Base-by-base conservation (phyloP, 2,888 invertebrate species). In the Standfussiana lucernea region DNA sequence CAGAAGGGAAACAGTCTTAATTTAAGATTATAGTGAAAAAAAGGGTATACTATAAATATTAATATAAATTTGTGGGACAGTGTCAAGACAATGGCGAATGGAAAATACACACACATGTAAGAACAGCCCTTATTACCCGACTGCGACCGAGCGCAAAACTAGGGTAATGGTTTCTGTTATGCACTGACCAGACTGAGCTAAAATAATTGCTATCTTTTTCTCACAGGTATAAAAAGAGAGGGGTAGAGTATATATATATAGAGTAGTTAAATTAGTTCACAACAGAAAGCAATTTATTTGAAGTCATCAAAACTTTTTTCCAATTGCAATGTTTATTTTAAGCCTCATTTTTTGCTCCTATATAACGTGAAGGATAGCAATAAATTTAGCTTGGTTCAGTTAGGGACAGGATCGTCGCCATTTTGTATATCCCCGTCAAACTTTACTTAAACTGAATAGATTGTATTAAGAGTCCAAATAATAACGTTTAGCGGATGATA, bases 21-120 rank as follows among this genome's bases (percentile, higher is more conserved):
- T 66, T 72, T 66, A 71, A 67, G 32, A 67, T 64, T 62, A 79
- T 69, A 56, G 4, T 70, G 69, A 73, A 86, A 81, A 65, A 72
- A 75, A 84, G 79, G 74, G 76, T 84, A 88, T 68, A 85, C 72
- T 71, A 76, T 82, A 76, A 83, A 79, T 72, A 82, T 81, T 72
- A 75, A 85, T 77, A 82, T 80, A 79, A 80, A 61, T 85, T 66
- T 64, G 32, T 62, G 71, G 71, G 71, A 89, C 94, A 95, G 94
- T 94, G 92, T 86, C 92, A 95, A 92, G 91, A 94, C 94, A 95
- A 95, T 95, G 95, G 95, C 94, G 94, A 93, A 88, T 92, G 92
- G 91, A 91, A 86, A 85, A 79, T 76, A 84, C 66, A 85, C 80
- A 84, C 40, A 64, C 73, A 80, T 78, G 88, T 86, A 88, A 87